These are phyloP conservation scores for Setipinna tenuifilis DNA, from an alignment of 2,797 vertebrate species.

Conservation along the genomic window DNA sequence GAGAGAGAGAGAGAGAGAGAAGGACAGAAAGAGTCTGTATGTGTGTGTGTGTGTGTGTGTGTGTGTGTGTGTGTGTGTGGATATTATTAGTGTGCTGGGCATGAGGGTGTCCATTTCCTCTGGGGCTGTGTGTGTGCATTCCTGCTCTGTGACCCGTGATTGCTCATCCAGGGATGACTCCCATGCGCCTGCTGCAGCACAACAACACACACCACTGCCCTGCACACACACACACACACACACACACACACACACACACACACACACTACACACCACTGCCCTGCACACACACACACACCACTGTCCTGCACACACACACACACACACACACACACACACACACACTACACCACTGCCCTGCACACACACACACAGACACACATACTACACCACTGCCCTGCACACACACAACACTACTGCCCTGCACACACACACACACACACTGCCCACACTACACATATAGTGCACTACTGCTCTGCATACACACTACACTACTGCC, in stretches of 20 bases:
- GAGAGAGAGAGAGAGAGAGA: neutral
- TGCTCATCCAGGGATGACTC: neutral
- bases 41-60: neutral
- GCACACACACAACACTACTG: too few species aligned
- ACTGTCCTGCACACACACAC: neutral
- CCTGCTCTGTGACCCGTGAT: slow-evolving; percentile 18
- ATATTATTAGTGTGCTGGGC: neutral
- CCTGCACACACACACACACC: neutral
- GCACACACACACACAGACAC: too few species aligned
- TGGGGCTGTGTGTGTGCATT: neutral
- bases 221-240: neutral
- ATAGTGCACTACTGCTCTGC: too few species aligned
- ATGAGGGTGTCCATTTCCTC: neutral
- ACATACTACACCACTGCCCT: too few species aligned
- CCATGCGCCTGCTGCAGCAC: neutral
- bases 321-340: slow-evolving; percentile 6
- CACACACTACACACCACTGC: neutral
- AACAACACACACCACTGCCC: neutral
- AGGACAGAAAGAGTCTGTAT: neutral
- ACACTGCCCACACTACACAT: neutral
- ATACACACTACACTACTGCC: too few species aligned
- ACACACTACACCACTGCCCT: neutral
- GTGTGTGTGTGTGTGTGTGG: neutral
- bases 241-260: neutral
- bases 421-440: neutral